These are phyloP conservation scores for Herpetotheres cachinnans DNA, from an alignment of 2,113 vertebrate species.

Conservation along the genomic window DNA sequence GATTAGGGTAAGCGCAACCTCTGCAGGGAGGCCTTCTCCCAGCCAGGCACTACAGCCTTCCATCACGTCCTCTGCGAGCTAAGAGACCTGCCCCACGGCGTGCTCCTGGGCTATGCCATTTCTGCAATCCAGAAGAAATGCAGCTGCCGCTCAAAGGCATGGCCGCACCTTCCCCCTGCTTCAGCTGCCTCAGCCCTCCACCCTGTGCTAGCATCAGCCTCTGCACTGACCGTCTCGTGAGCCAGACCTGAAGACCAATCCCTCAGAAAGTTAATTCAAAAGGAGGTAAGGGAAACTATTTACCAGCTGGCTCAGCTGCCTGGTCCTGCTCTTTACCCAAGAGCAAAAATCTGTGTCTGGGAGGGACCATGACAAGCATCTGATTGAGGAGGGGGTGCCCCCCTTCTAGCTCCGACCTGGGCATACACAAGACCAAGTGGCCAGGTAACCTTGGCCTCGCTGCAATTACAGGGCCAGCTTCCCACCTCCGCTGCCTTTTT, in stretches of 20 bases:
- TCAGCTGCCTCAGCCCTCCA: background rate
- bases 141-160: background rate
- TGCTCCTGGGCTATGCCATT: background rate
- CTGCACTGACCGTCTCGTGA: background rate
- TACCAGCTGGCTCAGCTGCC: background rate
- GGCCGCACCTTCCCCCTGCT: no score
- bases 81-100: no score
- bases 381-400: accelerated
- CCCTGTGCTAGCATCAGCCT: background rate
- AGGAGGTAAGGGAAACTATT: background rate
- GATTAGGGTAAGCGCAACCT: background rate
- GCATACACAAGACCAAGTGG: accelerated
- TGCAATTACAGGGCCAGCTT: background rate
- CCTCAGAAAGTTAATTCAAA: background rate
- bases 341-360: background rate
- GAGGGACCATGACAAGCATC: accelerated
- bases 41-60: background rate
- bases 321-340: background rate
- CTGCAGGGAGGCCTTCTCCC: background rate
- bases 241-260: background rate
- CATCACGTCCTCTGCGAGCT: background rate
- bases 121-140: background rate
- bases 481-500: background rate
- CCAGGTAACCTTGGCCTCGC: background rate
- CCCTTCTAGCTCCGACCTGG: background rate